phyloP scores from a whole-genome alignment of 2,888 invertebrate species.

The Dicyrtomina minuta region DNA sequence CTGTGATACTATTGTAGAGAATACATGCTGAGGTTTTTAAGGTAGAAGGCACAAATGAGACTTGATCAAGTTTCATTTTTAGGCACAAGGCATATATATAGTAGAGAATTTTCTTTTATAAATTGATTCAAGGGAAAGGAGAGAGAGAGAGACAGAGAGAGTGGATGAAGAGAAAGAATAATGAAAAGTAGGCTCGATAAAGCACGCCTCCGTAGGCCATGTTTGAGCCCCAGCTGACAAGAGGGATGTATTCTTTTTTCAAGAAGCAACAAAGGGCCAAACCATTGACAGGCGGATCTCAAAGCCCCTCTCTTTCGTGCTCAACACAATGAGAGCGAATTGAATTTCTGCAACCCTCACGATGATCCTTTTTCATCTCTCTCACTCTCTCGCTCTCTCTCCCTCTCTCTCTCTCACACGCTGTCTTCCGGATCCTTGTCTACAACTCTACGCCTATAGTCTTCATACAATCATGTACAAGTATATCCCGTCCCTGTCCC shows the following conservation, averaged over 20 bases:
- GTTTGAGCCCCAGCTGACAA: slow-evolving; percentile 41
- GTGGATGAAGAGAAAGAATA: slow-evolving; percentile 31
- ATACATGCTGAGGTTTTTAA: slow-evolving; percentile 10
- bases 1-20: no score
- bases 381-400: no score
- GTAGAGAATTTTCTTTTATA: slow-evolving; percentile 19
- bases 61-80: slow-evolving; percentile 14
- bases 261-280: slow-evolving; percentile 35
- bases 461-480: not conserved
- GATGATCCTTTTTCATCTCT: slow-evolving; percentile 30
- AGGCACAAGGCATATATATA: slow-evolving; percentile 1
- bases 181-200: slow-evolving; percentile 33
- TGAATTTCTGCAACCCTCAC: slow-evolving; percentile 37
- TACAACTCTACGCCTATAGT: slow-evolving; percentile 8
- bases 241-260: slow-evolving; percentile 32
- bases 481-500: not conserved
- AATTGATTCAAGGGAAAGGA: slow-evolving; percentile 26
- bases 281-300: slow-evolving; percentile 40
- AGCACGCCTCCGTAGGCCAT: slow-evolving; percentile 42
- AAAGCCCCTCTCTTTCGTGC: slow-evolving; percentile 32
- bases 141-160: slow-evolving; percentile 16
- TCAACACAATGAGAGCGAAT: slow-evolving; percentile 37
- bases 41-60: slow-evolving; percentile 8
- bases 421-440: slow-evolving; percentile 26
- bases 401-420: no score